Conservation (phyloP, 2,113 vertebrate species). For the Chrysochloris asiatica region DNA sequence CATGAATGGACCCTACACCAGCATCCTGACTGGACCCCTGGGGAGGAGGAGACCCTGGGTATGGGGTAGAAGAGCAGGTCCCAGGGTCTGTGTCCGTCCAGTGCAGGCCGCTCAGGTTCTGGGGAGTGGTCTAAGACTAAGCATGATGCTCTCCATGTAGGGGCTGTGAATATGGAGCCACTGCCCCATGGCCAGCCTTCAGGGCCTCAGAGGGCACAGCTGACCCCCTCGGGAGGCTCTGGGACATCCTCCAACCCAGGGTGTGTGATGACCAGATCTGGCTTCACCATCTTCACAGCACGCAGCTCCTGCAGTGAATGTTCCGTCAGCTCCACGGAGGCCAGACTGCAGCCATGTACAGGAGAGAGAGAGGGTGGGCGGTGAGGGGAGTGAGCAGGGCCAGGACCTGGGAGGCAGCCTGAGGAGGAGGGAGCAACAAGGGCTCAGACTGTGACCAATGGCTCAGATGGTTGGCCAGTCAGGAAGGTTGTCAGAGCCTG, state of each 20-base stretch:
- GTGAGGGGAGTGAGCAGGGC: background rate
- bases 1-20: rapidly evolving
- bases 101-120: no score
- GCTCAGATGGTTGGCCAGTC: no score
- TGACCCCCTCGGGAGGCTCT: rapidly evolving
- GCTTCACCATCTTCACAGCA: constrained; percentile 12
- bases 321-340: constrained; percentile 54
- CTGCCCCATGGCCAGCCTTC: background rate
- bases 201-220: background rate
- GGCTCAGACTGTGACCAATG: background rate
- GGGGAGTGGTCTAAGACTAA: no score
- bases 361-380: background rate
- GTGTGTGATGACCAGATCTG: constrained; percentile 40
- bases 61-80: no score
- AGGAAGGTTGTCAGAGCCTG: background rate
- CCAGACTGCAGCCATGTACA: background rate
- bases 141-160: no score
- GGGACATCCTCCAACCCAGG: background rate
- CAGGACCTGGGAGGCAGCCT: background rate
- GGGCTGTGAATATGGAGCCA: background rate
- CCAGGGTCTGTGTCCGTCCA: no score
- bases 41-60: background rate
- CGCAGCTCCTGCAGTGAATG: constrained; percentile 5
- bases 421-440: background rate
- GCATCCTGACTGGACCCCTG: background rate